Percentiles rank a stretch among this genome's conserved stretches.
These are phyloP conservation scores for Trematomus loennbergii DNA, from an alignment of 2,113 vertebrate genomes.

Conservation along the genomic window DNA sequence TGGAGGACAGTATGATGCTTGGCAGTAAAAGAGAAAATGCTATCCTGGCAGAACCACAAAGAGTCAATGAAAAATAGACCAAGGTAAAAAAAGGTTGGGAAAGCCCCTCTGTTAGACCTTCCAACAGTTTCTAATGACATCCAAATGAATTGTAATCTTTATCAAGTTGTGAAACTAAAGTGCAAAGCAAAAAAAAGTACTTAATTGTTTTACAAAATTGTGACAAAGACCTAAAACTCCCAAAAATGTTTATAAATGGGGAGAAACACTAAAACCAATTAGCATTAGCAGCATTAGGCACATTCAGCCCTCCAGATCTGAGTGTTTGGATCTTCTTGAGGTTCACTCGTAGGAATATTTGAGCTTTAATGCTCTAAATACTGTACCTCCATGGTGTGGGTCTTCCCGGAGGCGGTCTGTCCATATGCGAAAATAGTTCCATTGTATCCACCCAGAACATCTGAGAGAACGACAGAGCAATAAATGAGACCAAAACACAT, in stretches of 20 bases:
- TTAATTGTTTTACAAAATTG: background rate
- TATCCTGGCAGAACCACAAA: background rate
- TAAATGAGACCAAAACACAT: background rate
- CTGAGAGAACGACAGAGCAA: constrained; percentile 65
- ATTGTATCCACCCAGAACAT: constrained; percentile 93
- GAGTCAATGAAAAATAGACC: background rate
- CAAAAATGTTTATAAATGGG: background rate
- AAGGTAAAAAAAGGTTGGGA: background rate
- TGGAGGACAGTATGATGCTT: background rate
- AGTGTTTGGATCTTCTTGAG: background rate
- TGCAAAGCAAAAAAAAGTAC: background rate
- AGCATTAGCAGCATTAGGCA: too few species aligned
- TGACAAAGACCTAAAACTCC: background rate
- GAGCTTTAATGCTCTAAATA: background rate
- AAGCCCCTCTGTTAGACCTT: background rate
- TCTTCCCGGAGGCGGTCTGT: constrained; percentile 96
- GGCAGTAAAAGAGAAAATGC: background rate
- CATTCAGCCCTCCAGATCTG: background rate
- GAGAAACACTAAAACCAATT: background rate
- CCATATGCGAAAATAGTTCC: constrained; percentile 96
- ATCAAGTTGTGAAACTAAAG: background rate
- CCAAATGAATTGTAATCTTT: background rate
- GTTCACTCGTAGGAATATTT: background rate
- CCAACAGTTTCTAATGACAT: background rate
- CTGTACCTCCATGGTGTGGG: constrained; percentile 95